Evolutionary conservation across 2,888 invertebrate species (phyloP), one percentile per base, ranked within the genome.

Genomic region (Acanthosepion pharaonis): DNA sequence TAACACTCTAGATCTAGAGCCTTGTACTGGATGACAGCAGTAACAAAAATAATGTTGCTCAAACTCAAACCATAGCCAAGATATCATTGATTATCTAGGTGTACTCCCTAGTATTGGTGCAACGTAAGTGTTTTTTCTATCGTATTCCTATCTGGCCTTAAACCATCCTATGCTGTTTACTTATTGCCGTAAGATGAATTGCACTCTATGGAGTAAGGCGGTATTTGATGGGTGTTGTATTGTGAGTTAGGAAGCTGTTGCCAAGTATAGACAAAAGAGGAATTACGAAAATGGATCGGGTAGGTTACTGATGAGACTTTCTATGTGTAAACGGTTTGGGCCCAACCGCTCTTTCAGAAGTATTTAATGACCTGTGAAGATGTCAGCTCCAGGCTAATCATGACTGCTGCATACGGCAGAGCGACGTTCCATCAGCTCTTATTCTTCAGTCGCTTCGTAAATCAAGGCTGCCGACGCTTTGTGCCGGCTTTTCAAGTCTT

Each of bases 391-490:
- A 9, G 78, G n/a, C n/a, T 78, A 78, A 78, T 78, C n/a, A 78
- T 9, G 28, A 78, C 78, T 78, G 78, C n/a, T n/a, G n/a, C 78
- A 28, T n/a, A 78, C 28, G 78, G n/a, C 78, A 78, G 8, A 78
- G 28, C 5, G 28, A 78, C n/a, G 78, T 8, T n/a, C 78, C 28
- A 28, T 78, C 78, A 23, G 59, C 59, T 23, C 23, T 20, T 42
- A 23, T 23, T 59, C 59, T 59, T 23, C 59, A 78, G n/a, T n/a
- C 78, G n/a, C 78, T 78, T 78, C n/a, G n/a, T 78, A 78, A 78
- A 78, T 78, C 78, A 78, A 78, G 78, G 28, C n/a, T n/a, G 78
- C n/a, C 78, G 78, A 78, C 78, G 78, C 78, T 78, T 78, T 78
- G 78, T 28, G 18, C 18, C n/a, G 78, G 28, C 78, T 78, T 78